These are phyloP conservation scores for Drosophila subquinaria DNA, from an alignment of 2,888 invertebrate genomes.

Conservation along the genomic window DNA sequence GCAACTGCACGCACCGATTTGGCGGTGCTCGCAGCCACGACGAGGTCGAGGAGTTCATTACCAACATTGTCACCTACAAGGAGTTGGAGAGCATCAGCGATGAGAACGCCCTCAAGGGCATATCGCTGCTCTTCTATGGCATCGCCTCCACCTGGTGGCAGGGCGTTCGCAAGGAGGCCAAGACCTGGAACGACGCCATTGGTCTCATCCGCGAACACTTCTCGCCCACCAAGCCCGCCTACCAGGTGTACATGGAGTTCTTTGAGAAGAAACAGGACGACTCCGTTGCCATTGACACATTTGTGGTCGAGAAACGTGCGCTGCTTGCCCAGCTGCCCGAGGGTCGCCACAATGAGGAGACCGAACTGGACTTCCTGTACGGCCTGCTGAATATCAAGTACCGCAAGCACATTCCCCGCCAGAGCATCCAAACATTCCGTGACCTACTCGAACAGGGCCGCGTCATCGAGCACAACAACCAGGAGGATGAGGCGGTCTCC, in stretches of 20 bases:
- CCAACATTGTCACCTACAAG: constrained; percentile 79
- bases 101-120: constrained; percentile 81
- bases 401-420: constrained; percentile 81
- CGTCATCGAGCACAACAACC: constrained; percentile 80
- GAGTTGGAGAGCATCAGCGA: constrained; percentile 82
- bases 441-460: constrained; percentile 83
- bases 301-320: constrained; percentile 82
- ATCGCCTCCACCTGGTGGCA: constrained; percentile 84
- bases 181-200: constrained; percentile 82
- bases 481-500: constrained; percentile 54
- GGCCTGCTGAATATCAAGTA: constrained; percentile 82
- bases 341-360: constrained; percentile 81
- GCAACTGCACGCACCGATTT: constrained; percentile 74
- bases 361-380: constrained; percentile 82
- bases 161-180: constrained; percentile 82
- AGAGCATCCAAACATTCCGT: constrained; percentile 76
- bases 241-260: constrained; percentile 84
- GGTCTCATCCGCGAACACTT: constrained; percentile 82
- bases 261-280: constrained; percentile 79
- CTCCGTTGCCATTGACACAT: constrained; percentile 76
- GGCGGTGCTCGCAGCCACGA: constrained; percentile 80
- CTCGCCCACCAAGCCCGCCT: constrained; percentile 82
- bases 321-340: constrained; percentile 83
- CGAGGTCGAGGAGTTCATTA: constrained; percentile 83
- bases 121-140: constrained; percentile 79